Conservation (phyloP, 2,113 vertebrate genomes). For the Mungos mungo region DNA sequence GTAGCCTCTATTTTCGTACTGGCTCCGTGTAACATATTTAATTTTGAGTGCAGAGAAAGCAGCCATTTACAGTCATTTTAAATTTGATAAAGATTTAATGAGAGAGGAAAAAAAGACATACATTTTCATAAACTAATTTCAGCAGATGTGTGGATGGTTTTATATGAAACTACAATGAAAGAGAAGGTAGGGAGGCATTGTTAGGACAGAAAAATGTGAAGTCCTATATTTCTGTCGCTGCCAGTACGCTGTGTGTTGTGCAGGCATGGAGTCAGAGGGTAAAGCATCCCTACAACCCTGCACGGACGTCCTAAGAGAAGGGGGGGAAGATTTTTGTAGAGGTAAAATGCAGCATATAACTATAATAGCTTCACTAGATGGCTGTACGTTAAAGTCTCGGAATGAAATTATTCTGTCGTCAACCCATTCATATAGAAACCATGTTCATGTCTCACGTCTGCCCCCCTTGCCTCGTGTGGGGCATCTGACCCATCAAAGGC, state of each 20-base stretch:
- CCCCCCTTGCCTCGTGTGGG: not conserved
- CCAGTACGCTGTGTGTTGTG: accelerated
- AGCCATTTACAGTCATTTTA: conserved; percentile 48
- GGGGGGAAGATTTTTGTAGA: not conserved
- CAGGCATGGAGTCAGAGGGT: not conserved
- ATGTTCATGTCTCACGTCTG: not conserved
- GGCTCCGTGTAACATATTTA: not conserved
- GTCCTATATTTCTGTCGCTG: not conserved
- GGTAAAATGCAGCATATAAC: not conserved
- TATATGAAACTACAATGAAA: not conserved
- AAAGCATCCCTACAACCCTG: not conserved
- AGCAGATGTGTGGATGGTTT: not conserved
- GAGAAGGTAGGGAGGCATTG: not conserved
- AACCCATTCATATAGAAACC: not conserved
- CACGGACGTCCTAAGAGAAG: too few species aligned
- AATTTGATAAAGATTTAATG: conserved; percentile 59
- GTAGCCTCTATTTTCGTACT: not conserved
- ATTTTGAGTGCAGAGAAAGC: conserved; percentile 23
- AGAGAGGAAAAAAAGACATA: not conserved
- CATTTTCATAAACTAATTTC: conserved; percentile 51
- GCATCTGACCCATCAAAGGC: accelerated
- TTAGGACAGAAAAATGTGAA: not conserved
- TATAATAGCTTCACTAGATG: not conserved
- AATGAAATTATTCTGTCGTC: not conserved
- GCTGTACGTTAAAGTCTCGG: not conserved